Conservation (phyloP, 1,140 invertebrate species). For the Drosophila equinoxialis region DNA sequence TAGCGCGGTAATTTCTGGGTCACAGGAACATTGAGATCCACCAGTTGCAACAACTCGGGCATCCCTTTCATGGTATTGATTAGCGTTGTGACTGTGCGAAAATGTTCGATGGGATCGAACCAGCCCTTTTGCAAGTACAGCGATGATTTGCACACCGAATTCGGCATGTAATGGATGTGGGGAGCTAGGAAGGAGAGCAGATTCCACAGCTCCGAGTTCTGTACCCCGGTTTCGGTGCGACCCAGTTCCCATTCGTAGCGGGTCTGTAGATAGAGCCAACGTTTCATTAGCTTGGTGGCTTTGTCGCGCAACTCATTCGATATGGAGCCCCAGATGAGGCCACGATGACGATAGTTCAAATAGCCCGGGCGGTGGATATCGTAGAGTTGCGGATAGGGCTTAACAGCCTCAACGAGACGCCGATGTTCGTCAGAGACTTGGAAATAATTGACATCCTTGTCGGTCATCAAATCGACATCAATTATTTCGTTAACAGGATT, state of each 20-base stretch:
- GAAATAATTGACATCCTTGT: constrained; percentile 6
- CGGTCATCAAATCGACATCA: constrained; percentile 42
- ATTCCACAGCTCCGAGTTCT: constrained; percentile 28
- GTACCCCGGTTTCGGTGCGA: not conserved
- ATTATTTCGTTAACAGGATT: constrained; percentile 32
- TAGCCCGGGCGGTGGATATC: constrained; percentile 29
- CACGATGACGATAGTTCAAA: constrained; percentile 47
- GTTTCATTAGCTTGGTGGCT: constrained; percentile 76
- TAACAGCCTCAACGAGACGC: constrained; percentile 49
- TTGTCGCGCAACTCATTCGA: constrained; percentile 66
- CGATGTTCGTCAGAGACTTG: not conserved
- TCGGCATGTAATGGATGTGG: constrained; percentile 21
- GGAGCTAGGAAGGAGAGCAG: constrained; percentile 36
- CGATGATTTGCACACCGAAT: constrained; percentile 59
- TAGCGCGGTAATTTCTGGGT: constrained; percentile 34
- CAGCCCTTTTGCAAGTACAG: constrained; percentile 49
- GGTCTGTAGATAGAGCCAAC: constrained; percentile 58
- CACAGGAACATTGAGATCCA: constrained; percentile 2
- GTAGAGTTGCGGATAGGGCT: constrained; percentile 62
- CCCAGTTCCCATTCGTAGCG: constrained; percentile 72
- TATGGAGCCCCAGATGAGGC: constrained; percentile 67
- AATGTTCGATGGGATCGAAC: constrained; percentile 68
- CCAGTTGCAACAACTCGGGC: constrained; percentile 37
- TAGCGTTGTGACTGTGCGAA: constrained; percentile 53
- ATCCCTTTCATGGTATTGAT: constrained; percentile 45